Evolutionary conservation across 2,888 invertebrate genomes (phyloP).

Genomic region (Steinernema scapterisci): DNA sequence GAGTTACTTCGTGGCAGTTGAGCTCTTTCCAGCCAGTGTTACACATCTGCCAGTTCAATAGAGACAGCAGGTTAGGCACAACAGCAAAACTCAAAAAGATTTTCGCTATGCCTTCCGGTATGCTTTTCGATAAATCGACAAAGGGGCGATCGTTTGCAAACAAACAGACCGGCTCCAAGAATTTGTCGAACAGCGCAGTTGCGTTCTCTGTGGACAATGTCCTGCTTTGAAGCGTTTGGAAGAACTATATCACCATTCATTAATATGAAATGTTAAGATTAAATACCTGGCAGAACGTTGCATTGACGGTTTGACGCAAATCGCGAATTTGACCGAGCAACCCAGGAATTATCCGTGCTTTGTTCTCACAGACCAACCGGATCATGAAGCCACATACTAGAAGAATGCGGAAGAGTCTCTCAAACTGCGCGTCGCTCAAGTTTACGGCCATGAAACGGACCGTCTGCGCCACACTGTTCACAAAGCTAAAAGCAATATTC

Average conservation of each 20-base stretch:
- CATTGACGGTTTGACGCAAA: background rate
- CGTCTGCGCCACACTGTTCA: background rate
- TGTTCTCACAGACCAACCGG: background rate
- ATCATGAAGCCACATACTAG: background rate
- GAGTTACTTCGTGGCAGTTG: background rate
- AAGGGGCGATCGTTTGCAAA: background rate
- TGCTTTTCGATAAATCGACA: background rate
- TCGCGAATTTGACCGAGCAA: background rate
- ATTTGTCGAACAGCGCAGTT: background rate
- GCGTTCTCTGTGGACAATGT: background rate
- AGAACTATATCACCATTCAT: background rate
- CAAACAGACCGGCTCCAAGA: background rate
- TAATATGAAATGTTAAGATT: background rate
- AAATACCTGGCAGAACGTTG: background rate
- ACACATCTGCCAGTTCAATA: background rate
- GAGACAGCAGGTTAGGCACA: background rate
- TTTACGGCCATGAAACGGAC: background rate
- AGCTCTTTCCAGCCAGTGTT: background rate
- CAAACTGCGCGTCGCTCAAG: background rate
- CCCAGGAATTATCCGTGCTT: background rate
- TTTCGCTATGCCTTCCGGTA: background rate
- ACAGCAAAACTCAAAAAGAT: background rate
- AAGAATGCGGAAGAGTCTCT: background rate
- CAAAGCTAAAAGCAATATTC: background rate
- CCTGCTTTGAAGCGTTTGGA: constrained; percentile 6